Percentiles rank a stretch among this genome's conserved stretches.
phyloP scores from a whole-genome alignment of 2,113 vertebrate genomes.

The Podilymbus podiceps region DNA sequence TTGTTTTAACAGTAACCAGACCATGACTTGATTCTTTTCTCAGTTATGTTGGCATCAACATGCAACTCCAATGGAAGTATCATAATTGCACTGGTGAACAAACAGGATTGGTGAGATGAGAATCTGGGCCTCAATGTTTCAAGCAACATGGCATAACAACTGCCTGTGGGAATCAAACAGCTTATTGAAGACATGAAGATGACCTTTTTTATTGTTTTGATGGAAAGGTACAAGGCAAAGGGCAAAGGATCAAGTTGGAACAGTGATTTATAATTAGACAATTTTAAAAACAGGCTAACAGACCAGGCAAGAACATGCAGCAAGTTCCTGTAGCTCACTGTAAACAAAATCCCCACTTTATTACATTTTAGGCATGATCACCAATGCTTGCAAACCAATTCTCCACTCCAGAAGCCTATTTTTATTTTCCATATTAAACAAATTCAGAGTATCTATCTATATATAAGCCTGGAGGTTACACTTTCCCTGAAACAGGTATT shows the following conservation, averaged over 20 bases:
- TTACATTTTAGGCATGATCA: constrained; percentile 4
- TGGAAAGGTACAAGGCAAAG: background rate
- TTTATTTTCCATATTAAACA: constrained; percentile 47
- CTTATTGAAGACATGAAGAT: background rate
- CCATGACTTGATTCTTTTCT: background rate
- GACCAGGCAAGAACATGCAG: background rate
- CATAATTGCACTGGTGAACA: background rate
- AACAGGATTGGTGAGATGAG: background rate
- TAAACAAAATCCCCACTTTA: background rate
- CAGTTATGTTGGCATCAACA: background rate
- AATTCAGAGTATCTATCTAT: constrained; percentile 44
- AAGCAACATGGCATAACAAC: background rate
- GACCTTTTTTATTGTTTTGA: background rate
- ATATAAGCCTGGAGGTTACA: constrained; percentile 47
- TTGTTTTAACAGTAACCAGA: background rate
- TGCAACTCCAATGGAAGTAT: background rate
- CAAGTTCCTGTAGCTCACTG: background rate
- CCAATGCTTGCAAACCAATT: constrained; percentile 37
- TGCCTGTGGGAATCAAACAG: background rate
- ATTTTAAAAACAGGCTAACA: constrained; percentile 46
- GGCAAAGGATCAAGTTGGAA: constrained; percentile 10
- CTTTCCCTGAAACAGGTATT: constrained; percentile 58
- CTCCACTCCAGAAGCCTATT: constrained; percentile 47
- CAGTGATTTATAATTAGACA: background rate
- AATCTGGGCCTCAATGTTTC: background rate